Evolutionary conservation across 2,888 invertebrate genomes (phyloP).

Genomic region (Drosophila anceps): DNA sequence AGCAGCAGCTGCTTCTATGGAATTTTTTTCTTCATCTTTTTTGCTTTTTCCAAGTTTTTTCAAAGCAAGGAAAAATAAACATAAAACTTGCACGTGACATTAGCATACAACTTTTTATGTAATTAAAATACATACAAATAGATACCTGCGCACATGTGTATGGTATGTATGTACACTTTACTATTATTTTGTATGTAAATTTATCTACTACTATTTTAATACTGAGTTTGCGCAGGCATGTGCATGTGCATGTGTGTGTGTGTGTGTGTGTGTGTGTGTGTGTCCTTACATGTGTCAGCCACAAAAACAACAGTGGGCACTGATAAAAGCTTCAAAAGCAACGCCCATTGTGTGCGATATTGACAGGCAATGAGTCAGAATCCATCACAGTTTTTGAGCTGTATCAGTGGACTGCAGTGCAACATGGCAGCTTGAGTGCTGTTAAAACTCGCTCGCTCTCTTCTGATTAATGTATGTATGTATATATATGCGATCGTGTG

Average conservation of each 20-base stretch:
- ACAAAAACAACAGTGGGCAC: constrained; percentile 29
- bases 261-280: constrained; percentile 19
- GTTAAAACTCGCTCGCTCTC: constrained; percentile 2
- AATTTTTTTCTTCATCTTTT: constrained; percentile 6
- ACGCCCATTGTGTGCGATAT: constrained; percentile 57
- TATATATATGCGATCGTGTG: constrained; percentile 31
- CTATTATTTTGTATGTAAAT: constrained; percentile 52
- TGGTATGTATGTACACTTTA: constrained; percentile 41
- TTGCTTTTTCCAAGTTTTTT: constrained; percentile 1
- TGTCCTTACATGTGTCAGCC: constrained; percentile 8
- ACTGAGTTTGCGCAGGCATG: constrained; percentile 67
- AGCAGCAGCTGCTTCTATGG: constrained; percentile 40
- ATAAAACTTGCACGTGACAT: constrained; percentile 47
- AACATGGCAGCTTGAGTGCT: constrained; percentile 11
- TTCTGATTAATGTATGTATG: neutral
- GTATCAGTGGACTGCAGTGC: constrained; percentile 29
- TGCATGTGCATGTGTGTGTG: constrained; percentile 21
- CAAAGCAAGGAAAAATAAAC: constrained; percentile 30
- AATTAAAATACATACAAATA: constrained; percentile 34
- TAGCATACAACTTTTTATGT: constrained; percentile 47
- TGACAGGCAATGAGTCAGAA: constrained; percentile 51
- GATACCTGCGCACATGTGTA: constrained; percentile 20
- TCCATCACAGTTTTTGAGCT: constrained; percentile 16
- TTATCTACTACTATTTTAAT: constrained; percentile 58
- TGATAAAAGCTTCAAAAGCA: constrained; percentile 48